Base-by-base conservation (phyloP, 2,797 vertebrate species). In the Sebastes kiyomatsui region DNA sequence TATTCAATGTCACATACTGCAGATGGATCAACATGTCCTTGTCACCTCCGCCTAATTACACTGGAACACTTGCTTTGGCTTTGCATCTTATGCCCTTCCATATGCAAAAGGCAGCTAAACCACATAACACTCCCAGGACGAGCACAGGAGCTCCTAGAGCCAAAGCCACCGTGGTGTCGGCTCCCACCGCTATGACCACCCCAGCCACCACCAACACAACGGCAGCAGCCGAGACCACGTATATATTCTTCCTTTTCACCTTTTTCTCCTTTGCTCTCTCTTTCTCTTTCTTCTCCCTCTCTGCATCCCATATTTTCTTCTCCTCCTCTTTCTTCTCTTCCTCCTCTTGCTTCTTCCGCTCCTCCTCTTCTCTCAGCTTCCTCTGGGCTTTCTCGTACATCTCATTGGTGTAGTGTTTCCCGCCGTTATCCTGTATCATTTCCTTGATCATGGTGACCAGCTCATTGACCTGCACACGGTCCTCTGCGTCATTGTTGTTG, bases 391-490 rank as follows among this genome's bases (percentile, higher is more conserved):
- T 90, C 64, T 94, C 90, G 11, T 94, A 95, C 92, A 95, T 92
- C 72, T 94, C 90, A 4, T 90, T 94, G 0, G 94, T 95, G 91
- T 95, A 95, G 82, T 94, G 88, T n/a, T 92, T 93, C 23, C 92
- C 92, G 0, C 90, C 92, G 0, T 96, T 96, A 4, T 93, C 93
- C 38, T 89, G 75, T 56, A 95, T 58, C 94, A 95, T 93, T 75
- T 91, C 88, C 59, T 92, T 90, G 73, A 95, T 80, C 93, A 94
- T 95, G 77, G 82, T 73, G 70, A 96, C 55, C 28, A 96, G 92
- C 79, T 93, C 91, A 4, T n/a, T 65, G 42, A 95, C 94, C 85
- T 96, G 95, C 1, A 32, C 2, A 2, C 35, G 76, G 75, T 95
- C 93, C 1, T 90, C 86, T 4, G 82, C 35, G n/a, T 95, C 91